Evolutionary conservation across 2,797 vertebrate species (phyloP), one percentile per base, ranked within the genome.

Genomic region (Etheostoma nigrum): DNA sequence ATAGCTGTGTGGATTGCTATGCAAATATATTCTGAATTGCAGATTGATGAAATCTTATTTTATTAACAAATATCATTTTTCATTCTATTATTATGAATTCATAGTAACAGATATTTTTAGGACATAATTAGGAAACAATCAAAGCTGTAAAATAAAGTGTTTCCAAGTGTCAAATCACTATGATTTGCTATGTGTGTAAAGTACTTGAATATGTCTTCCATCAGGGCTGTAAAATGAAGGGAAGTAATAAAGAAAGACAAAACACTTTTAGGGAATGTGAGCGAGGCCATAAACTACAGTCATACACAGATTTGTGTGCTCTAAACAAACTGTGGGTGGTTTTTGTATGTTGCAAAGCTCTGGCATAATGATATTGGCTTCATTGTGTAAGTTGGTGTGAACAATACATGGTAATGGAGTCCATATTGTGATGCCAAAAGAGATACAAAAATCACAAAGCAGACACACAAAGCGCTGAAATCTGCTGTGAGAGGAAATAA

Each of bases 341-440:
- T 66, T 59, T 33, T 63, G 19, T 23, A 5, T 78, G 52, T 47
- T 63, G 15, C 33, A 9, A 13, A 27, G 9, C 30, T 68, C 21
- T 84, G 81, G 64, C 45, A 64, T 63, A 21, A 53, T 47, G 21
- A 27, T 52, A 23, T 30, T 40, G 33, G 33, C 6, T 66, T 64
- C 15, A 45, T 54, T 66, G 61, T 80, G 48, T 76, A 76, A 71
- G 23, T 73, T 79, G 54, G 49, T 69, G 63, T 68, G 18, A 61
- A 82, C 70, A 78, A 79, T 58, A 76, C 60, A 70, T 65, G 51
- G 33, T 53, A 64, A 33, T 25, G n/a, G 16, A 51, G 27, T 44
- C 57, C 36, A 62, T 36, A 58, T 62, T 21, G 33, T 19, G 54
- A 78, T 57, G 62, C 57, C 63, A 80, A 55, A 52, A 52, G 27